phyloP scores from a whole-genome alignment of 2,113 vertebrate species.

The Ramphastos sulfuratus region DNA sequence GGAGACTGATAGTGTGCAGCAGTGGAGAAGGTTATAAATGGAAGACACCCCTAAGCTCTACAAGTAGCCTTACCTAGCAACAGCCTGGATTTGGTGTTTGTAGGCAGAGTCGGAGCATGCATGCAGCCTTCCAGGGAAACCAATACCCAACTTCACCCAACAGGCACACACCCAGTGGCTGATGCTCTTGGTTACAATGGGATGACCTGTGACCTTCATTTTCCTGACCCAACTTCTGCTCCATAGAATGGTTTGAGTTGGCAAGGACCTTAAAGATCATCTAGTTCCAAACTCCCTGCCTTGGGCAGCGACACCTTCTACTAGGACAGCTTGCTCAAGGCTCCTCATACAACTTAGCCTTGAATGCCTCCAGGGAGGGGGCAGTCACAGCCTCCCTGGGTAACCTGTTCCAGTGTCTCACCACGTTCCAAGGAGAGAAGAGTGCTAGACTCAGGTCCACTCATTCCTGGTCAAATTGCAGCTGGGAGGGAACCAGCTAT shows the following conservation, averaged over 20 bases:
- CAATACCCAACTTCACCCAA: background rate
- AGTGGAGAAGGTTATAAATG: background rate
- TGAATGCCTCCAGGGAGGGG: too few species aligned
- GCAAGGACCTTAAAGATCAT: too few species aligned
- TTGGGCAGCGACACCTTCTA: too few species aligned
- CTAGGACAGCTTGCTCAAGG: too few species aligned
- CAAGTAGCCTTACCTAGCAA: background rate
- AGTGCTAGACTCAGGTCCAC: background rate
- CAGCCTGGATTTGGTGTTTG: background rate
- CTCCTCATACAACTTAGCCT: too few species aligned
- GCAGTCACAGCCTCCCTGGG: too few species aligned
- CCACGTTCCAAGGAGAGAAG: background rate
- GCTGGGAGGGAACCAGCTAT: background rate
- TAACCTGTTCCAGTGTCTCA: too few species aligned
- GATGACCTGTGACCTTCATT: background rate
- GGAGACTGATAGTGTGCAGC: background rate
- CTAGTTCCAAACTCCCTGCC: too few species aligned
- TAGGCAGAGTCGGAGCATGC: background rate
- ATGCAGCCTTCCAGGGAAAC: background rate
- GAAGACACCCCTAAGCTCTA: background rate
- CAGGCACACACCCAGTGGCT: background rate
- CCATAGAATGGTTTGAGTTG: background rate
- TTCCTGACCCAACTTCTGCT: background rate
- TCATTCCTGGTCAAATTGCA: background rate
- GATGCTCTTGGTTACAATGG: background rate